Evolutionary conservation across 2,888 invertebrate genomes (phyloP), one percentile per base, ranked within the genome.

Genomic region (Spodoptera exigua): DNA sequence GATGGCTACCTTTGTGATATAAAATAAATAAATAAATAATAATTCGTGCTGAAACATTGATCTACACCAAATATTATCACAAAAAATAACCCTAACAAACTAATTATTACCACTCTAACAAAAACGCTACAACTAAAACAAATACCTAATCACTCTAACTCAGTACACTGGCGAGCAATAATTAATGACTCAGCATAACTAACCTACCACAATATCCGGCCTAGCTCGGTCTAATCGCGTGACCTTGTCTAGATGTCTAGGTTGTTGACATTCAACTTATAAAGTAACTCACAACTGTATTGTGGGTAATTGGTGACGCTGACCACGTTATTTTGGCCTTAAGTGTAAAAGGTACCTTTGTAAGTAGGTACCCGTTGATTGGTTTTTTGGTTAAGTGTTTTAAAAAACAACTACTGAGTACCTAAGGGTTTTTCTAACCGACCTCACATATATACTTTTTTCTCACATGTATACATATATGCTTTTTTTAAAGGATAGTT

Each of bases 211-310:
- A 76, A 62, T 74, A 55, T 71, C 69, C 69, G 68, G 60, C 27
- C 68, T 56, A 68, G 27, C 60, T 49, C 41, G 53, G 59, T 56
- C 67, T 58, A 69, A 75, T 55, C 73, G 14, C 18, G 27, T 57
- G 57, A 74, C 78, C 74, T 78, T 73, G 74, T 76, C 74, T 78
- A 70, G 74, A n/a, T 34, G 40, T 12, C 53, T 59, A 61, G 72
- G 63, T 45, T 57, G 43, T 73, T 73, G 76, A 77, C 76, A 57
- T 47, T 45, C 16, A 39, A 49, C 62, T 67, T 1, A 7, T 27
- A 9, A 27, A 27, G 7, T 27, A 27, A 57, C 13, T 43, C 55
- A 43, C 44, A 35, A 27, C 51, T n/a, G 27, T 44, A 14, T 59
- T 52, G 16, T 70, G 59, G 44, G 37, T 54, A 39, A 54, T 10